Evolutionary conservation across 2,888 invertebrate species (phyloP), one percentile per base, ranked within the genome.

Genomic region (Dryococelus australis): DNA sequence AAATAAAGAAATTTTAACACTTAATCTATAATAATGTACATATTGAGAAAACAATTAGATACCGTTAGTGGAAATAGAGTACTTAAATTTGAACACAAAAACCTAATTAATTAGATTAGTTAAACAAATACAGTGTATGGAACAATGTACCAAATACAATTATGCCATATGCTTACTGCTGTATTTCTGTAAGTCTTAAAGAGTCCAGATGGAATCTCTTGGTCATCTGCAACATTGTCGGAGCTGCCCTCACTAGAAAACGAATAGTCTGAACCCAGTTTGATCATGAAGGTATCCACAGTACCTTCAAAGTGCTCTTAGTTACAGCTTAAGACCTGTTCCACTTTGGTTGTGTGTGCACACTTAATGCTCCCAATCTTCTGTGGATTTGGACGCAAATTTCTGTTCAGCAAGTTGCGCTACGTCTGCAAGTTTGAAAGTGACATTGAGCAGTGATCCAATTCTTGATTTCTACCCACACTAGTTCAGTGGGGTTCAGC

Each of bases 381-480:
- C 35, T 20, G 6, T n/a, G 16, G 24, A 47, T 47, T 26, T 16
- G 8, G 81, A 26, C 0, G 16, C 3, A 26, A 81, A 81, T 27
- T 81, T 27, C 26, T 16, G 16, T 9, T 24, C 35, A 35, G 81
- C 81, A 27, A 27, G 28, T 0, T 81, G 16, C 26, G 26, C 26
- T 5, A 85, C 51, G 9, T 85, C 85, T 3, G 26, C 24, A 9
- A 85, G 35, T 24, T 87, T 88, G 27, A 87, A 88, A 10, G 86
- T 84, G 16, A 86, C 81, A 51, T 88, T 84, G n/a, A 24, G 43
- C 10, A 83, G 86, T 87, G 28, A 88, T 87, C 87, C 87, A 87
- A 51, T 88, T 88, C 78, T 88, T 88, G 12, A 89, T n/a, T n/a
- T 83, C 85, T 26, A 84, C 87, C 79, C 86, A 87, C 12, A 87